Conservation (phyloP, 92 coral and sea anemone species). For the Zoanthus sansibaricus region DNA sequence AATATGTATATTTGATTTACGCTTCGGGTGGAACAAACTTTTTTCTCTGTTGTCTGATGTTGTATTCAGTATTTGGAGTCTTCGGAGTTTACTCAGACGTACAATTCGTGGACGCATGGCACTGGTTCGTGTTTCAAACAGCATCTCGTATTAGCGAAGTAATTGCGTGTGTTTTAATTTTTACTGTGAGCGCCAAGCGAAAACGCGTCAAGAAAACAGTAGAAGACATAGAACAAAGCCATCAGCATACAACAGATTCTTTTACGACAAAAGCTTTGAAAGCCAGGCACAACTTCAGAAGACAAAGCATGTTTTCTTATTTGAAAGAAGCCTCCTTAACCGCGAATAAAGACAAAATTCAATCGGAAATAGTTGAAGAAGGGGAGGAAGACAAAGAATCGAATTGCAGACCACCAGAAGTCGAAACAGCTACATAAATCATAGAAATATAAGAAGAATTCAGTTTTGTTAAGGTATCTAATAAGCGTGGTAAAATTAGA, state of each 20-base stretch:
- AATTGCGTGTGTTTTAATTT: slow-evolving; percentile 69
- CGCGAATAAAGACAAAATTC: background rate
- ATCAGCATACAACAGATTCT: background rate
- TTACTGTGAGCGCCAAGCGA: slow-evolving; percentile 84
- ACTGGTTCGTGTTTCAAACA: slow-evolving; percentile 79
- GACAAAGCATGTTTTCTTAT: slow-evolving; percentile 71
- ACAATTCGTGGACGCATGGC: slow-evolving; percentile 74
- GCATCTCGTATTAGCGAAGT: slow-evolving; percentile 70
- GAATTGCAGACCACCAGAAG: background rate
- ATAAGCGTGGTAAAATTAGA: too few relatives aligned
- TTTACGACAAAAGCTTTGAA: background rate
- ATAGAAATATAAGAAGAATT: background rate
- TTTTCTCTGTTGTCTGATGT: slow-evolving; percentile 55
- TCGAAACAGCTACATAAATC: background rate
- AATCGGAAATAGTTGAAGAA: background rate
- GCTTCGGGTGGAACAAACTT: slow-evolving; percentile 73
- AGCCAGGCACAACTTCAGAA: slow-evolving; percentile 1
- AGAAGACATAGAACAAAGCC: slow-evolving; percentile 21
- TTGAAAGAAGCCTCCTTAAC: slow-evolving; percentile 43
- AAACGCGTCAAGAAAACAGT: slow-evolving; percentile 51
- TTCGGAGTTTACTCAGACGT: slow-evolving; percentile 82
- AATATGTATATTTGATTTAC: slow-evolving; percentile 68
- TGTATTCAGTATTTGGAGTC: slow-evolving; percentile 81
- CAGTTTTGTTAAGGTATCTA: too few relatives aligned
- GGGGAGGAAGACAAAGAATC: background rate